A percentile compares a stretch with the other conserved stretches of the same genome.
Evolutionary conservation across 2,888 invertebrate species (phyloP).

Genomic region (Drosophila nigricruria): DNA sequence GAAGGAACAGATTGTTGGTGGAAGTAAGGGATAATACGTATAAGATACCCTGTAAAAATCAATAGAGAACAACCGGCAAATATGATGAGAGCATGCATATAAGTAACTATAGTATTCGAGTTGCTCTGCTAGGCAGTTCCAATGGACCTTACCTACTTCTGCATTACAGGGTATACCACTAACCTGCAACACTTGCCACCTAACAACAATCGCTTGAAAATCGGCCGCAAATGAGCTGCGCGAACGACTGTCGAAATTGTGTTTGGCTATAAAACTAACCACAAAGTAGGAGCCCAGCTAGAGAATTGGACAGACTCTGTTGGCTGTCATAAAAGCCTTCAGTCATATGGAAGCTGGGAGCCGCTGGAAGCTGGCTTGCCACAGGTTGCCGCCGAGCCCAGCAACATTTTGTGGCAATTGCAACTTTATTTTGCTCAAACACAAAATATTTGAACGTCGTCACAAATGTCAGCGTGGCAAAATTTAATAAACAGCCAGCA

Average conservation of each 20-base stretch:
- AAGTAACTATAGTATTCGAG: background rate
- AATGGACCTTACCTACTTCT: too few species aligned
- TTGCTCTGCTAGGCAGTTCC: too few species aligned
- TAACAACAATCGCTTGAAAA: constrained; percentile 45
- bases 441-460: constrained; percentile 63
- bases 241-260: constrained; percentile 74
- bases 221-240: constrained; percentile 71
- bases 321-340: constrained; percentile 63
- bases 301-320: constrained; percentile 39
- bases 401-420: constrained; percentile 76
- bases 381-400: constrained; percentile 63
- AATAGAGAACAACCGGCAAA: background rate
- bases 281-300: constrained; percentile 57
- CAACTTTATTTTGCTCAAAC: constrained; percentile 72
- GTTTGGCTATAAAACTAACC: constrained; percentile 66
- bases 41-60: background rate
- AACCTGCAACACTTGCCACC: constrained; percentile 9
- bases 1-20: too few species aligned
- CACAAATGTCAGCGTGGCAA: constrained; percentile 72
- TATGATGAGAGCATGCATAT: background rate
- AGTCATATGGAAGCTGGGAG: constrained; percentile 72
- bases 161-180: constrained; percentile 26
- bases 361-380: constrained; percentile 42
- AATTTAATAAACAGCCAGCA: constrained; percentile 70
- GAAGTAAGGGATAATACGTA: too few species aligned